Conservation (phyloP, 1,140 invertebrate species). For the Cherax quadricarinatus region DNA sequence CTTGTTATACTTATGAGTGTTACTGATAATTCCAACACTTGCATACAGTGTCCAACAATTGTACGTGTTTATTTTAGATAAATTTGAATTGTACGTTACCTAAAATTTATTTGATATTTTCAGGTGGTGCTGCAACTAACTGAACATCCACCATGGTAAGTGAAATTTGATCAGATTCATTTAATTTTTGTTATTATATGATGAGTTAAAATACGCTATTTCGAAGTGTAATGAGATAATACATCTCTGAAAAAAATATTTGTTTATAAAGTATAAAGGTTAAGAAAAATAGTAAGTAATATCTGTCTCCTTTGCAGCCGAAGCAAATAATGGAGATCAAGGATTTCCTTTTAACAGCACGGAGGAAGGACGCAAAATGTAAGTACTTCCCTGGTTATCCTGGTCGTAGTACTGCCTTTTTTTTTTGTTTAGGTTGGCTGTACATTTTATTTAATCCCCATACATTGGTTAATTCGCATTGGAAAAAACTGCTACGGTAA, state of each 20-base stretch:
- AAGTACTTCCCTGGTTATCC: constrained; percentile 22
- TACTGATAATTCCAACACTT: neutral
- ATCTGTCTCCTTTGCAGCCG: constrained; percentile 85
- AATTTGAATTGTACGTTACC: neutral
- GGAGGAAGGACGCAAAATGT: constrained; percentile 97
- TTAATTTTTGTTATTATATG: neutral
- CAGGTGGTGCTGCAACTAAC: neutral
- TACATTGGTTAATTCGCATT: no score
- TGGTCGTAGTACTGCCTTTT: no score
- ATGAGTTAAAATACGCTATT: constrained; percentile 16
- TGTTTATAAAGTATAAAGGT: neutral
- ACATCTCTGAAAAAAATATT: neutral
- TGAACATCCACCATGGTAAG: neutral
- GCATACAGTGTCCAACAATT: neutral
- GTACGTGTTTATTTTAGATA: no score
- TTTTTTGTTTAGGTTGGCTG: no score
- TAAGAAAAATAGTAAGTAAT: neutral
- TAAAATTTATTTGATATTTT: neutral
- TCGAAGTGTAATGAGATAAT: neutral
- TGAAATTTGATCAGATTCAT: neutral
- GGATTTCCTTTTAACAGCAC: constrained; percentile 98
- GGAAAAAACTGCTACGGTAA: no score
- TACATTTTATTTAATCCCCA: no score
- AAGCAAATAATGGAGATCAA: constrained; percentile 99
- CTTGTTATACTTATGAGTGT: neutral